phyloP scores from a whole-genome alignment of 2,888 invertebrate species.

The Thymelicus lineola region DNA sequence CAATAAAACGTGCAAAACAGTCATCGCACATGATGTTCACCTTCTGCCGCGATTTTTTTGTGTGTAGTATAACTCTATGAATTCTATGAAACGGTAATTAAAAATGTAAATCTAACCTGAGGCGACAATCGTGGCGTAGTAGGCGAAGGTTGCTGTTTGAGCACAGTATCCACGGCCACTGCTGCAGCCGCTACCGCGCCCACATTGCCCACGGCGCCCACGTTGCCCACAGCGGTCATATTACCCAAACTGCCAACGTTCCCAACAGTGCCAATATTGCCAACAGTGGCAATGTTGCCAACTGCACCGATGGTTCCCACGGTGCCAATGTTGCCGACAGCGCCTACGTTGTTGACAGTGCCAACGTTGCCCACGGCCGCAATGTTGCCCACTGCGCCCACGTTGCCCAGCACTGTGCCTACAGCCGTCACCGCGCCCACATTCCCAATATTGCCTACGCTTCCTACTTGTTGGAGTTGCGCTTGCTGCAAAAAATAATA shows the following conservation, averaged over 20 bases:
- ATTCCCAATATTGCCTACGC: conserved; percentile 41
- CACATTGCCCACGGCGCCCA: conserved; percentile 52
- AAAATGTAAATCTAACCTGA: conserved; percentile 56
- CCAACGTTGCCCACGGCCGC: conserved; percentile 48
- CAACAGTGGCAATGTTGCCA: conserved; percentile 49
- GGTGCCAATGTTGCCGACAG: conserved; percentile 49
- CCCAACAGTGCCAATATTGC: conserved; percentile 54
- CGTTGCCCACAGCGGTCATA: conserved; percentile 48
- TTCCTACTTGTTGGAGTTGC: conserved; percentile 86
- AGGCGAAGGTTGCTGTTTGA: conserved; percentile 77
- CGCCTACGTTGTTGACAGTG: conserved; percentile 48
- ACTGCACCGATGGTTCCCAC: conserved; percentile 50
- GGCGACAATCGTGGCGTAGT: conserved; percentile 74
- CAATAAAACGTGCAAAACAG: too few species aligned
- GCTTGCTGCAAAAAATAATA: conserved; percentile 83
- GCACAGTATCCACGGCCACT: conserved; percentile 61
- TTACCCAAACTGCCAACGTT: conserved; percentile 48
- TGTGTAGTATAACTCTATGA: too few species aligned
- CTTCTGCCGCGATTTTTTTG: too few species aligned
- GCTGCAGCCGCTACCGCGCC: conserved; percentile 49
- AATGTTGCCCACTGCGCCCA: conserved; percentile 55
- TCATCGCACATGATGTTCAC: too few species aligned
- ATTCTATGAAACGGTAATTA: too few species aligned
- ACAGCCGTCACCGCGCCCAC: conserved; percentile 54
- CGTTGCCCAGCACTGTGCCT: conserved; percentile 51